A percentile compares a stretch with the other conserved stretches of the same genome.
Conservation (phyloP, 2,113 vertebrate species). For the Chaetorhynchus papuensis region DNA sequence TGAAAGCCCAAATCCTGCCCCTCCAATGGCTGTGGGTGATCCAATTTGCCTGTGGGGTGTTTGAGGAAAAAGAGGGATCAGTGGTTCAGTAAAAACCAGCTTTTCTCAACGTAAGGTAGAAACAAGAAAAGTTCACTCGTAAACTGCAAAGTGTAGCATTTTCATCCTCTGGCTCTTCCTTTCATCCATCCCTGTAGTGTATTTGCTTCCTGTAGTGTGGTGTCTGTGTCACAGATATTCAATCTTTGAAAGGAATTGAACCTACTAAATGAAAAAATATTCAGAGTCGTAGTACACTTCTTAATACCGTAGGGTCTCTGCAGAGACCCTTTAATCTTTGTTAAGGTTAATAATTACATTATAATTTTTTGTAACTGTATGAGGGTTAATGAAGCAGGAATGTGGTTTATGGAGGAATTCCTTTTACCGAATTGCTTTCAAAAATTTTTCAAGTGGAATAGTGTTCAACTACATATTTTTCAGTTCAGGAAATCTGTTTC, state of each 20-base stretch:
- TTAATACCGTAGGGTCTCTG: background rate
- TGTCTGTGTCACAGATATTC: background rate
- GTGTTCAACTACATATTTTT: background rate
- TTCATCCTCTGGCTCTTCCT: background rate
- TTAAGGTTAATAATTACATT: background rate
- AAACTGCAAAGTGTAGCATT: background rate
- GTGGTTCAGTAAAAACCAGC: background rate
- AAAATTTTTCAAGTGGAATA: background rate
- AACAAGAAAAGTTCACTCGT: background rate
- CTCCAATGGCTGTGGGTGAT: too few species aligned
- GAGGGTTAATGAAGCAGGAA: background rate
- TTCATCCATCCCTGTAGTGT: background rate
- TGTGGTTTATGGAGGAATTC: background rate
- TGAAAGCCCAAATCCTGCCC: accelerated
- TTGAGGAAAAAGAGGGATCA: background rate
- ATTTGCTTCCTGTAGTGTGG: background rate
- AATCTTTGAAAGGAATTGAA: background rate
- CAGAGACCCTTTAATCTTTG: background rate
- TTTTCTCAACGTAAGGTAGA: background rate
- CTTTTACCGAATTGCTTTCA: background rate
- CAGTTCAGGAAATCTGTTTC: background rate
- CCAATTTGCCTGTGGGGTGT: accelerated
- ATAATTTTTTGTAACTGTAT: background rate
- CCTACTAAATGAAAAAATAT: background rate
- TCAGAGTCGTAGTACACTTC: background rate